These are phyloP conservation scores for Kryptolebias ocellatus DNA, from an alignment of 2,797 vertebrate genomes.

Conservation along the genomic window DNA sequence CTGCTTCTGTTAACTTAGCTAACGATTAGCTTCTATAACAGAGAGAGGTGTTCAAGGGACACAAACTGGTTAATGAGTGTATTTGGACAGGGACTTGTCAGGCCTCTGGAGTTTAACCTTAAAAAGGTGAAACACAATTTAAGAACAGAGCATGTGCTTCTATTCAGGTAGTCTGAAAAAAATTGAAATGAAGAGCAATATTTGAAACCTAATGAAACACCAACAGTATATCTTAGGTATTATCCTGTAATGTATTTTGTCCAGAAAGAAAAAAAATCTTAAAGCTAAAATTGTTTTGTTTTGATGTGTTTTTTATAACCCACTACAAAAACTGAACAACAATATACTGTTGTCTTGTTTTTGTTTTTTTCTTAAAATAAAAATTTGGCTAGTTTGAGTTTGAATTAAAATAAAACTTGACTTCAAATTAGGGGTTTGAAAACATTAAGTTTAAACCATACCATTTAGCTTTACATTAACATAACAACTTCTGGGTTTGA, in stretches of 20 bases:
- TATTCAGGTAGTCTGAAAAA: neutral
- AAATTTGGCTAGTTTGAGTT: neutral
- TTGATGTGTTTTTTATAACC: too few relatives aligned
- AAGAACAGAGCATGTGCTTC: neutral
- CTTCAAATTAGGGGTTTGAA: neutral
- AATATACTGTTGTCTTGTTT: too few relatives aligned
- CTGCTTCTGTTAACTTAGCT: constrained; percentile 74
- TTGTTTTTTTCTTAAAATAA: too few relatives aligned
- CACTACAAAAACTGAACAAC: too few relatives aligned
- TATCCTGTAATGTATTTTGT: too few relatives aligned
- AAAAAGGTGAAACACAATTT: constrained; percentile 19
- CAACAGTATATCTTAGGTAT: too few relatives aligned
- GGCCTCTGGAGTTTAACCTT: constrained; percentile 62
- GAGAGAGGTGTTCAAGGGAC: constrained; percentile 86
- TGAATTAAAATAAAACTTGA: neutral
- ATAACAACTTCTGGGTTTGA: neutral
- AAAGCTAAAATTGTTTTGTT: too few relatives aligned
- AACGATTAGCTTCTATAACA: constrained; percentile 86
- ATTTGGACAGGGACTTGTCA: constrained; percentile 65
- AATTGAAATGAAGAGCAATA: too few relatives aligned
- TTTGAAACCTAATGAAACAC: too few relatives aligned
- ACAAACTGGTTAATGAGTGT: constrained; percentile 92
- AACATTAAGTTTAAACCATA: too few relatives aligned
- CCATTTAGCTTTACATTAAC: neutral
- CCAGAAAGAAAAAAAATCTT: too few relatives aligned